Base-by-base conservation (phyloP, 1,140 invertebrate genomes). In the Drosophila obscura region DNA sequence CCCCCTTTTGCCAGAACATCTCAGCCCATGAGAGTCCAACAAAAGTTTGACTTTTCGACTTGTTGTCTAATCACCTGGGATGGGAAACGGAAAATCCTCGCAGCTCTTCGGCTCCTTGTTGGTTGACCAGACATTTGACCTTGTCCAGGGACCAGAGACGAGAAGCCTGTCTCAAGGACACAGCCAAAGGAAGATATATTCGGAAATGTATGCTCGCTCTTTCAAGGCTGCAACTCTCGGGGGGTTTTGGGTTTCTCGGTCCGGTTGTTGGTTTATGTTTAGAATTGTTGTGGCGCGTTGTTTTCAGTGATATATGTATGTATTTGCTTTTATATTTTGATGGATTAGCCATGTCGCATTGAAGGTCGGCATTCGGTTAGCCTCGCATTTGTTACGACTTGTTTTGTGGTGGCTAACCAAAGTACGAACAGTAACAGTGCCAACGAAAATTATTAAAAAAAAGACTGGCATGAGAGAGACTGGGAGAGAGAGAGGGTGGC, bases 221-320 rank as follows among this genome's bases (percentile, higher is more conserved):
- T 56, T 63, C 61, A 71, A 73, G 44, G 57, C 11, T 35, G 35
- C 39, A 11, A 22, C 46, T 53, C 78, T 78, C 82, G 61, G 82
- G 78, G 82, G 83, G 73, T 74, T 74, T 82, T 68, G 81, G 80
- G 80, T 66, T 63, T 59, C 73, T 57, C 31, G 31, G 9, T 35
- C 11, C 7, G 7, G 28, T 31, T 31, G 60, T 35, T 59, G 44
- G 49, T 19, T 52, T 79, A 73, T 79, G 66, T 79, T 83, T 72
- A 56, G 71, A 59, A 69, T 76, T 83, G 72, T 75, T 83, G 80
- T 83, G 80, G 80, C 80, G 80, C 80, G 79, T 64, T 83, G 80
- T 60, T 75, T 83, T 83, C 53, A 73, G 50, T 64, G 45, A 73
- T 73, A 63, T 58, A 48, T 62, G 71, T 60, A 59, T 19, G 71